A percentile compares a stretch with the other conserved stretches of the same genome.
Evolutionary conservation across 2,797 vertebrate genomes (phyloP).

Genomic region (Squalus acanthias): DNA sequence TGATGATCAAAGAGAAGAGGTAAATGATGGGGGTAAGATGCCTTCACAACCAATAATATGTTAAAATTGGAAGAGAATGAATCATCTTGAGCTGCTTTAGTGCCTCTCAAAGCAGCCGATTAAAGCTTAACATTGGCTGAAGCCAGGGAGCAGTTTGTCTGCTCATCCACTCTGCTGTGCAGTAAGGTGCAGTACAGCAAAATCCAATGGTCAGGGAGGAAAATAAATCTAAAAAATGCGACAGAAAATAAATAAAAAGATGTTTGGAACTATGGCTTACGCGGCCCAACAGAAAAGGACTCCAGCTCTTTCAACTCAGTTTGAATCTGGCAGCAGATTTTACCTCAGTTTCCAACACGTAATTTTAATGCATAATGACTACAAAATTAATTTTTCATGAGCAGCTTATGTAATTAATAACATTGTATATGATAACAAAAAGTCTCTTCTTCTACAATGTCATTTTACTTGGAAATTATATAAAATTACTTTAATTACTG

Average conservation of each 20-base stretch:
- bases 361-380: constrained; percentile 42
- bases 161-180: not conserved
- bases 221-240: not conserved
- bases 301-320: constrained; percentile 46
- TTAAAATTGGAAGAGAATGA: not conserved
- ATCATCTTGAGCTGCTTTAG: not conserved
- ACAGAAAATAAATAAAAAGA: not conserved
- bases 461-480: not conserved
- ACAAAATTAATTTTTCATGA: constrained; percentile 44
- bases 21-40: not conserved
- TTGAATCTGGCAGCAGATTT: constrained; percentile 51
- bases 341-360: constrained; percentile 54
- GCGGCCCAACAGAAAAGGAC: not conserved
- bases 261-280: not conserved
- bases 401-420: constrained; percentile 46
- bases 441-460: constrained; percentile 44
- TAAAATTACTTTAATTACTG: constrained; percentile 49
- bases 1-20: not conserved
- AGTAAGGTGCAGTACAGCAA: not conserved
- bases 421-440: constrained; percentile 47
- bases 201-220: not conserved
- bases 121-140: not conserved
- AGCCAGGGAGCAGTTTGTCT: not conserved
- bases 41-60: not conserved
- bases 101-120: not conserved